A percentile compares a stretch with the other conserved stretches of the same genome.
These are phyloP conservation scores for Thyatira batis DNA, from an alignment of 2,888 invertebrate species.

Conservation along the genomic window DNA sequence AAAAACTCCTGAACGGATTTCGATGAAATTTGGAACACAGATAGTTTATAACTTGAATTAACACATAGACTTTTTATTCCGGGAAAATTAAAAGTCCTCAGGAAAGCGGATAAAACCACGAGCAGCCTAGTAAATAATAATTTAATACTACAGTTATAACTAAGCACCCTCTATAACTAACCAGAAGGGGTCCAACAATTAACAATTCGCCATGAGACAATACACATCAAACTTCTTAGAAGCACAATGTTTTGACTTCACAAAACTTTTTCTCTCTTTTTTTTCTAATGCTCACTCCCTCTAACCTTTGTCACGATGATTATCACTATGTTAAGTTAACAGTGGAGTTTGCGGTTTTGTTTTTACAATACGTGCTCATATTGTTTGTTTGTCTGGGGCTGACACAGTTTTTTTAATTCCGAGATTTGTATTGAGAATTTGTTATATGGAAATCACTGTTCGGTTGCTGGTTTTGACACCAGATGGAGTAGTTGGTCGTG, in stretches of 20 bases:
- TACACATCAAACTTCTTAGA: slow-evolving; percentile 50
- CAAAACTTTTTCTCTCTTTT: slow-evolving; percentile 35
- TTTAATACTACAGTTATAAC: slow-evolving; percentile 23
- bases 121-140: too few species aligned
- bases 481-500: neutral
- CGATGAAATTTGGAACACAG: too few species aligned
- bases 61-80: too few species aligned
- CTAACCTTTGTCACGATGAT: slow-evolving; percentile 51
- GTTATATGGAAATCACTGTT: neutral
- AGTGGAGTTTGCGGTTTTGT: slow-evolving; percentile 26
- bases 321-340: slow-evolving; percentile 38
- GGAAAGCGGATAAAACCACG: too few species aligned
- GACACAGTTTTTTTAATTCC: neutral
- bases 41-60: too few species aligned
- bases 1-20: too few species aligned
- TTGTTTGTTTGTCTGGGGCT: slow-evolving; percentile 18
- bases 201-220: slow-evolving; percentile 54
- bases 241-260: slow-evolving; percentile 60
- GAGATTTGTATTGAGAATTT: neutral
- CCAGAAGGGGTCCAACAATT: slow-evolving; percentile 37
- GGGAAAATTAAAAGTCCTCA: too few species aligned
- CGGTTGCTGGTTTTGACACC: neutral
- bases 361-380: slow-evolving; percentile 9
- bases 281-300: slow-evolving; percentile 26
- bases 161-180: slow-evolving; percentile 39